Conservation (phyloP, 2,888 invertebrate genomes). For the Smittia sp. region DNA sequence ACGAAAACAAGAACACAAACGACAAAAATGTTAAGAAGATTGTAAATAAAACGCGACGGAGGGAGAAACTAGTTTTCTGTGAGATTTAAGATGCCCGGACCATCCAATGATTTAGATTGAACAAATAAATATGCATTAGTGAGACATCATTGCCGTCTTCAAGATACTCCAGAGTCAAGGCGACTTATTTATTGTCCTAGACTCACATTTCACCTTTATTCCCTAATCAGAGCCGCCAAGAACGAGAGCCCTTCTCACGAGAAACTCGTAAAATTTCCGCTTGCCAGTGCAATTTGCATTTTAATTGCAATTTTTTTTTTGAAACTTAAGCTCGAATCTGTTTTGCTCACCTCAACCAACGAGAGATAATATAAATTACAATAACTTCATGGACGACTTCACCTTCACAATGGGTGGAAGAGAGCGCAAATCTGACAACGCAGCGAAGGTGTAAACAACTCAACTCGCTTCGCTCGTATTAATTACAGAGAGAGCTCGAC, state of each 20-base stretch:
- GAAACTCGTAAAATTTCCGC: too few relatives aligned
- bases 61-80: background rate
- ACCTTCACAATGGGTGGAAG: slow-evolving; percentile 33
- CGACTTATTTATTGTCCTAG: background rate
- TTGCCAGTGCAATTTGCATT: too few relatives aligned
- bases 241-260: too few relatives aligned
- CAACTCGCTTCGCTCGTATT: background rate
- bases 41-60: background rate
- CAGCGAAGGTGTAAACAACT: background rate
- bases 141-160: background rate
- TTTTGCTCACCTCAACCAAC: slow-evolving; percentile 5
- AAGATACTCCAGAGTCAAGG: background rate
- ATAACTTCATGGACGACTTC: slow-evolving; percentile 40
- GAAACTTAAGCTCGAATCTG: background rate
- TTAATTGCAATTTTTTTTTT: background rate
- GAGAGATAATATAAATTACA: slow-evolving; percentile 31
- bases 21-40: background rate
- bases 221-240: background rate
- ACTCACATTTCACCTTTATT: background rate
- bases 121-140: background rate
- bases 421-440: slow-evolving; percentile 25
- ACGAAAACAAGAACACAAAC: background rate
- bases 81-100: background rate
- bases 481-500: background rate
- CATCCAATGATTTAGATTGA: background rate